Evolutionary conservation across 2,888 invertebrate species (phyloP).

Genomic region (Cylindroiulus punctatus): DNA sequence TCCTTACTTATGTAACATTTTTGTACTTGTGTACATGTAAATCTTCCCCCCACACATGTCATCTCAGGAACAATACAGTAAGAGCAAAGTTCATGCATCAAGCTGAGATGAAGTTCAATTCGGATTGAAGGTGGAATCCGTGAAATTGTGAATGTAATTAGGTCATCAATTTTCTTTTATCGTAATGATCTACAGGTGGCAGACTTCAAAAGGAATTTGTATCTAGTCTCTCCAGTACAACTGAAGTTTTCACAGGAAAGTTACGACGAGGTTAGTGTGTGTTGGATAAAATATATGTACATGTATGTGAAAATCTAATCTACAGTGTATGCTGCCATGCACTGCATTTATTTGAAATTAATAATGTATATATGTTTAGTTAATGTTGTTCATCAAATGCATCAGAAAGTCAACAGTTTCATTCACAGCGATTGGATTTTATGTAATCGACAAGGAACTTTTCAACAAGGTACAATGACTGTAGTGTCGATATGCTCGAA

Average conservation of each 20-base stretch:
- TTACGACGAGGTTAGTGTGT: conserved; percentile 4
- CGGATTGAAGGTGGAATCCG: too few species aligned
- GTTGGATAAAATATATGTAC: neutral
- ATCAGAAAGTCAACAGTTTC: neutral
- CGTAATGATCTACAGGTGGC: too few species aligned
- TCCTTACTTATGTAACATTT: too few species aligned
- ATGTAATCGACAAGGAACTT: conserved; percentile 1
- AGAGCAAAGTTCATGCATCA: too few species aligned
- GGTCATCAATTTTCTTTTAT: too few species aligned
- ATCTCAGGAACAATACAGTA: too few species aligned
- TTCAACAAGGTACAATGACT: neutral
- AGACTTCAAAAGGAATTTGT: neutral
- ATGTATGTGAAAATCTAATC: too few species aligned
- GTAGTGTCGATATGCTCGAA: neutral
- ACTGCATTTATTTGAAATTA: neutral
- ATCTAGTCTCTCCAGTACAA: neutral
- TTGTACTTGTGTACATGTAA: too few species aligned
- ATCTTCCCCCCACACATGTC: too few species aligned
- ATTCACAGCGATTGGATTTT: neutral
- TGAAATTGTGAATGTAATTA: too few species aligned
- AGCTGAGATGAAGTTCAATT: too few species aligned
- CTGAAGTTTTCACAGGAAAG: neutral
- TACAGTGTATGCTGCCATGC: too few species aligned
- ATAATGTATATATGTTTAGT: neutral
- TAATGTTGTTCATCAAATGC: neutral